A percentile compares a stretch with the other conserved stretches of the same genome.
These are phyloP conservation scores for Maccullochella peelii DNA, from an alignment of 2,113 vertebrate genomes.

Conservation along the genomic window DNA sequence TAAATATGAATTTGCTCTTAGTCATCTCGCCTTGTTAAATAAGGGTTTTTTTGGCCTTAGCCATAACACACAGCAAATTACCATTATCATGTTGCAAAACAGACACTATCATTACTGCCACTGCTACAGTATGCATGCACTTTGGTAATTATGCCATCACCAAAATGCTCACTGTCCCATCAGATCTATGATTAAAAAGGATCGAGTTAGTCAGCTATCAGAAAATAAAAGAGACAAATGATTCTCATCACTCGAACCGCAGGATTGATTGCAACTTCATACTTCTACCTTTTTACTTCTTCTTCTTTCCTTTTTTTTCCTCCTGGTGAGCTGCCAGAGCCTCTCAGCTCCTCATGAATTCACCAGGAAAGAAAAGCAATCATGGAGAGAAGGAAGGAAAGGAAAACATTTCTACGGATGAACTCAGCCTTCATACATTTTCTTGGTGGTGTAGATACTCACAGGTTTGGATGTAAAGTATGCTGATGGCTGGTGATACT, in stretches of 20 bases:
- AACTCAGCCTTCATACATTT: slow-evolving; percentile 7
- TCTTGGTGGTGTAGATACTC: background rate
- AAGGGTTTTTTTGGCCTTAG: slow-evolving; percentile 58
- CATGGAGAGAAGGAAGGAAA: background rate
- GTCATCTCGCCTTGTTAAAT: slow-evolving; percentile 65
- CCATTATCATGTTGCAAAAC: slow-evolving; percentile 70
- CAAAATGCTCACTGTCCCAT: slow-evolving; percentile 37
- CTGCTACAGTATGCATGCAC: slow-evolving; percentile 47
- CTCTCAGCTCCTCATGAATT: slow-evolving; percentile 52
- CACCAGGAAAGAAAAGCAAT: slow-evolving; percentile 37
- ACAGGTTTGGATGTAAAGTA: background rate
- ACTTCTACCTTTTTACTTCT: slow-evolving; percentile 24
- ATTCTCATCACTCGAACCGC: slow-evolving; percentile 35
- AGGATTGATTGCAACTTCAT: slow-evolving; percentile 47
- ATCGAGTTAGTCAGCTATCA: slow-evolving; percentile 37
- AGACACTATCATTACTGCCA: slow-evolving; percentile 66
- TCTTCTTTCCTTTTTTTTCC: slow-evolving; percentile 25
- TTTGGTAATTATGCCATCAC: slow-evolving; percentile 65
- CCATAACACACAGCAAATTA: slow-evolving; percentile 73
- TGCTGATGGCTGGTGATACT: slow-evolving; percentile 10
- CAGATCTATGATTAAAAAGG: slow-evolving; percentile 44
- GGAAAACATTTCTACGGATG: background rate
- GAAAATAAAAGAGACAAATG: slow-evolving; percentile 59
- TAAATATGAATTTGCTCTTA: slow-evolving; percentile 68
- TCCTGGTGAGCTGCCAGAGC: slow-evolving; percentile 43